Conservation (phyloP, 2,888 invertebrate species). For the Alentia gelatinosa region DNA sequence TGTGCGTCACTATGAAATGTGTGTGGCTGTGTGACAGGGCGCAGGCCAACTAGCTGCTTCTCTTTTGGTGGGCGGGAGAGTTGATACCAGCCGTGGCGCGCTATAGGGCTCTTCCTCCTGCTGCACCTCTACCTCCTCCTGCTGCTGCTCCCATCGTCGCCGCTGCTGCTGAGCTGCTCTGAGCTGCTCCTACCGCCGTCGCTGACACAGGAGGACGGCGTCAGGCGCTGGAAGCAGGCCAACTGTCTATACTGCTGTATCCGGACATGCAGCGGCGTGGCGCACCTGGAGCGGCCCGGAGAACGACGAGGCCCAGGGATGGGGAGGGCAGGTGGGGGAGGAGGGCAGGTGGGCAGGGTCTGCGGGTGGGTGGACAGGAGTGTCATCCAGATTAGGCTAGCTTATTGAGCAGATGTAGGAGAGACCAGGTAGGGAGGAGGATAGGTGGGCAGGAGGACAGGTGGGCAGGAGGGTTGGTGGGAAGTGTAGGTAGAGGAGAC, state of each 20-base stretch:
- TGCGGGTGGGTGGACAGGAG: background rate
- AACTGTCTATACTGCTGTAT: background rate
- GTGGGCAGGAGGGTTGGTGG: background rate
- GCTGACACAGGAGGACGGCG: background rate
- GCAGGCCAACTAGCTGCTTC: too few relatives aligned
- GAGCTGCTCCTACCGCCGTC: background rate
- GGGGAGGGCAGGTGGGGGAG: background rate
- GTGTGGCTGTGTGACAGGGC: too few relatives aligned
- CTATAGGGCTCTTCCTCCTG: background rate
- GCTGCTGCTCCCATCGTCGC: background rate
- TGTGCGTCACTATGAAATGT: too few relatives aligned
- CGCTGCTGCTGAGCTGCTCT: slow-evolving; percentile 6
- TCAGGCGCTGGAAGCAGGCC: background rate
- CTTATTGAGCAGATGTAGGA: too few relatives aligned
- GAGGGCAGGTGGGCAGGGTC: background rate
- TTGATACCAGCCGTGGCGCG: background rate
- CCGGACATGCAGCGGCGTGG: background rate
- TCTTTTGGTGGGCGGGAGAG: background rate
- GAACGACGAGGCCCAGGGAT: background rate
- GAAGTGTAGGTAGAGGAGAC: too few relatives aligned
- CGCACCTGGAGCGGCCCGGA: background rate
- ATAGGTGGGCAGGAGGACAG: background rate
- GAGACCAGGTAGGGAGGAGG: background rate
- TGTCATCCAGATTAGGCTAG: too few relatives aligned
- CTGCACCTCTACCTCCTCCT: background rate